Conservation (phyloP, 2,888 invertebrate species). For the Noctua janthina region DNA sequence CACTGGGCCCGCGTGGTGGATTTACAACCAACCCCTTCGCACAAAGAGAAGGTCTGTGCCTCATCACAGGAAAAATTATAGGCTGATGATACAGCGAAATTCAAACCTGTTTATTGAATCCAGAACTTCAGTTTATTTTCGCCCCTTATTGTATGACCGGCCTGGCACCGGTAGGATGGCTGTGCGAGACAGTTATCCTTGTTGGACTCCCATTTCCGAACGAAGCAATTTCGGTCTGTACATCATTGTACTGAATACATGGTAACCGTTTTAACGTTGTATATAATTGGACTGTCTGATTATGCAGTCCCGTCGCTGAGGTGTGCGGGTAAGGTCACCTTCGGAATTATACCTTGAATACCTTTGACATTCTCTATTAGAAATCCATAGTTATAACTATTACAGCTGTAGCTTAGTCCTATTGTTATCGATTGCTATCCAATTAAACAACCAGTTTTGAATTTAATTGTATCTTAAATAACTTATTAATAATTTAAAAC, state of each 20-base stretch:
- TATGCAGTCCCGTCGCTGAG: background rate
- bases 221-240: too few relatives aligned
- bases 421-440: background rate
- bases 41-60: background rate
- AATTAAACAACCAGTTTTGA: background rate
- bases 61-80: background rate
- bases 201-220: background rate
- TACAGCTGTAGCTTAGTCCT: background rate
- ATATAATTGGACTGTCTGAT: background rate
- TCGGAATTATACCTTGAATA: background rate
- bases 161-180: background rate
- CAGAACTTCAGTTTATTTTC: too few relatives aligned
- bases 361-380: background rate
- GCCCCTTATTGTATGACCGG: background rate
- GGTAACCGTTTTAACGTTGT: too few relatives aligned
- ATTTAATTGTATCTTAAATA: slow-evolving; percentile 10
- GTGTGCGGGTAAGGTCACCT: background rate
- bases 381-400: background rate
- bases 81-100: background rate
- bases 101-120: too few relatives aligned
- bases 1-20: background rate
- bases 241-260: too few relatives aligned
- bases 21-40: background rate
- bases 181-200: too few relatives aligned
- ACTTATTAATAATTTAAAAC: background rate